Base-by-base conservation (phyloP, 2,113 vertebrate species). In the Fregata magnificens region DNA sequence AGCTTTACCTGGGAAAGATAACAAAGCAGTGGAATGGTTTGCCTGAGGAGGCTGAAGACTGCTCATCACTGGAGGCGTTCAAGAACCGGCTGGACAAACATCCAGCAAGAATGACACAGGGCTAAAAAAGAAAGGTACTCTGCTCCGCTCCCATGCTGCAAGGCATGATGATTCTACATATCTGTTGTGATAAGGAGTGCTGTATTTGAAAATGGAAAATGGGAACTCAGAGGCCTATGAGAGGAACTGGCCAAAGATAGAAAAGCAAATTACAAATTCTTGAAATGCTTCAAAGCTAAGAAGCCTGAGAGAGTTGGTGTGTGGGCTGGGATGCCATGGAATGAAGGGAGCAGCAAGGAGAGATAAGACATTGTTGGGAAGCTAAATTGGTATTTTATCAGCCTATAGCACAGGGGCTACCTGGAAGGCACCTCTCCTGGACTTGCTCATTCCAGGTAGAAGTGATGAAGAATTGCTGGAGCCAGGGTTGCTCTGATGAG, bases 261-360 rank as follows among this genome's bases (percentile, higher is more conserved):
- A 76, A 93, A 94, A 94, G 78, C 53, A 80, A 95, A 90, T 70
- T 82, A 84, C 49, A 56, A 94, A 96, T 97, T 95, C 73, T 72
- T 95, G 45, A 94, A 95, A 96, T 97, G 62, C 73, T 85, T 93
- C 36, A 84, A 82, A 97, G 66, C 72, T 72, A 58, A 11, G 88
- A 89, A 96, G 78, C 77, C 77, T 88, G 62, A 93, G 81, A 84
- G 79, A 93, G 45, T 36, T 70, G 31, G 28, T 95, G 65, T 93
- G 90, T 86, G 94, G 92, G 94, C 88, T 74, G 66, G 31, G 70
- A 90, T 85, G 77, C 69, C 3, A 0, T 61, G 44, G 91, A 93
- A 88, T 0, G 40, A 87, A 95, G 81, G 34, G 88, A 94, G 73
- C 44, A 87, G 81, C 56, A 82, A 85, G n/a, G 34, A 93, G 45